These are phyloP conservation scores for Fragum fragum DNA, from an alignment of 2,888 invertebrate species.

Conservation along the genomic window DNA sequence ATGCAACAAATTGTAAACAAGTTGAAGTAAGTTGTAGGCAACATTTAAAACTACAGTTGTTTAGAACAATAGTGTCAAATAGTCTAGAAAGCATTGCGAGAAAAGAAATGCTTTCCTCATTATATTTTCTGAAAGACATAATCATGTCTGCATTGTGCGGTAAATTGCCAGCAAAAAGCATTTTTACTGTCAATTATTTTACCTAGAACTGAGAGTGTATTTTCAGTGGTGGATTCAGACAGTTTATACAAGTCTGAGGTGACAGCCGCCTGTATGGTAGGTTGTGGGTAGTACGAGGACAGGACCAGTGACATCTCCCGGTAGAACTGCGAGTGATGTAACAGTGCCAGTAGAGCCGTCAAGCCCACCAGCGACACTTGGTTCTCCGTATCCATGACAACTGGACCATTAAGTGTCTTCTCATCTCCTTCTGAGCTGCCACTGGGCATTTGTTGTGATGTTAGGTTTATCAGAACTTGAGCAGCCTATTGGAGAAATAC, in stretches of 20 bases:
- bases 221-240: conserved; percentile 72
- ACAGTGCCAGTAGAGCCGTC: conserved; percentile 82
- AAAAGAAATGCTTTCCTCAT: no score
- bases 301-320: conserved; percentile 79
- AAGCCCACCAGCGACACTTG: conserved; percentile 83
- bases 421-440: conserved; percentile 73
- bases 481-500: conserved; percentile 79
- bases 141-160: no score
- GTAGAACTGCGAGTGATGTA: conserved; percentile 85
- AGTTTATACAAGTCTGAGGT: conserved; percentile 62
- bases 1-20: no score
- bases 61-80: no score
- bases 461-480: conserved; percentile 83
- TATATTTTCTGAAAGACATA: no score
- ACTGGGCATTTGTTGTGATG: conserved; percentile 82
- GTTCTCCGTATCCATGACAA: conserved; percentile 83
- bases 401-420: conserved; percentile 82
- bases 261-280: conserved; percentile 80
- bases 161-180: no score
- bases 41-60: no score
- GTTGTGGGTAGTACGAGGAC: conserved; percentile 81
- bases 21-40: no score
- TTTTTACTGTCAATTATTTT: conserved; percentile 33
- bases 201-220: conserved; percentile 78
- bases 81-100: no score